A percentile compares a stretch with the other conserved stretches of the same genome.
phyloP scores from a whole-genome alignment of 2,888 invertebrate species.

The Phortica magna region DNA sequence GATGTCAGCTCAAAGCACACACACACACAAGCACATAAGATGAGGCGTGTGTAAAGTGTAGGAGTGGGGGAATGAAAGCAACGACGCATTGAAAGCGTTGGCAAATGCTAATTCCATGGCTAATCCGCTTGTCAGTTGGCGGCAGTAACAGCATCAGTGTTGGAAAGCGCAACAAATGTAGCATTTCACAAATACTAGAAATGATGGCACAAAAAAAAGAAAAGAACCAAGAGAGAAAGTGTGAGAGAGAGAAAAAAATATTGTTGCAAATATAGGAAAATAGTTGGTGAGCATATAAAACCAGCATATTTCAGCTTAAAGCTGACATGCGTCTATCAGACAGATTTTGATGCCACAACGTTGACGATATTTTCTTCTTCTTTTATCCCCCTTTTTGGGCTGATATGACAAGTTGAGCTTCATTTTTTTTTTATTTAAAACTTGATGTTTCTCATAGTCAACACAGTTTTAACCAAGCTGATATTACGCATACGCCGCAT shows the following conservation, averaged over 20 bases:
- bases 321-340: conserved; percentile 8
- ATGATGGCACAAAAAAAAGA: neutral
- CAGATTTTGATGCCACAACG: neutral
- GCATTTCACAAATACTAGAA: conserved; percentile 17
- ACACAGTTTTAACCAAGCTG: too few species aligned
- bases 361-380: neutral
- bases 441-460: too few species aligned
- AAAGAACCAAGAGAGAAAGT: neutral
- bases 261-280: neutral
- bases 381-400: too few species aligned
- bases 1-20: conserved; percentile 17
- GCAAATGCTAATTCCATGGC: conserved; percentile 49
- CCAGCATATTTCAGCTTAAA: conserved; percentile 5
- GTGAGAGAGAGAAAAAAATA: neutral
- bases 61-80: neutral
- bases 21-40: neutral
- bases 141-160: conserved; percentile 1
- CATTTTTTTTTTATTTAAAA: too few species aligned
- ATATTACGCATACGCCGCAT: conserved; percentile 2
- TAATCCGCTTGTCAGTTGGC: conserved; percentile 47
- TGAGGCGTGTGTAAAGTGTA: neutral
- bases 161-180: conserved; percentile 26
- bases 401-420: too few species aligned
- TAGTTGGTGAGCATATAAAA: neutral
- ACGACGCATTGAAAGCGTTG: neutral